Evolutionary conservation across 2,113 vertebrate species (phyloP), one percentile per base, ranked within the genome.

Genomic region (Paradisaea rubra): DNA sequence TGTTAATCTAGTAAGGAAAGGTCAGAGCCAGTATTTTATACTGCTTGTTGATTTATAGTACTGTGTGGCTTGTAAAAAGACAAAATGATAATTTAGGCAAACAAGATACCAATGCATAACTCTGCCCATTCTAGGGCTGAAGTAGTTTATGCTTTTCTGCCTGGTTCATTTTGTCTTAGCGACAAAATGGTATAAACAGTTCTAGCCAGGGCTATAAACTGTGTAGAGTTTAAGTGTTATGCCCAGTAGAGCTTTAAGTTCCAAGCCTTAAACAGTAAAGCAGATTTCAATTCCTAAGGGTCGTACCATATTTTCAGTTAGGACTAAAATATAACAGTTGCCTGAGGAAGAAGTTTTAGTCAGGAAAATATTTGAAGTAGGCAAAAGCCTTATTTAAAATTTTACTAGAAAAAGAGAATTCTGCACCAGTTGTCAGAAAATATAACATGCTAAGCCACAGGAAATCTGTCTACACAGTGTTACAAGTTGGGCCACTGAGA

Each of bases 331-430:
- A 30, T 52, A 81, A 47, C 77, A 57, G 56, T 84, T 92, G 80
- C 89, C 81, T 20, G 69, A 91, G 89, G 86, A 97, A 53, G 80
- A 88, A 66, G 41, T 86, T 95, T 86, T 79, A 85, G 77, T 93
- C 60, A 79, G 61, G 76, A 96, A 82, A 93, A 89, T 97, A 96
- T 81, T 92, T 95, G 92, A 89, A 82, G 52, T 86, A 91, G 73
- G 86, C 60, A 94, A 93, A 93, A 81, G 18, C 28, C 7, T 15
- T 83, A 37, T 92, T 91, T 84, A 84, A 54, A 93, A 79, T 91
- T 60, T 81, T 84, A 76, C 35, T 87, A 69, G 86, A 93, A 94
- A 84, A 93, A 45, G 69, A 89, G 41, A 92, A 57, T 89, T 86
- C 41, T 54, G 37, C 2, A 8, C 24, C 2, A 37, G 49, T 82